Percentiles rank a stretch among this genome's conserved stretches.
phyloP scores from a whole-genome alignment of 1,140 invertebrate genomes.

The Asobara japonica region DNA sequence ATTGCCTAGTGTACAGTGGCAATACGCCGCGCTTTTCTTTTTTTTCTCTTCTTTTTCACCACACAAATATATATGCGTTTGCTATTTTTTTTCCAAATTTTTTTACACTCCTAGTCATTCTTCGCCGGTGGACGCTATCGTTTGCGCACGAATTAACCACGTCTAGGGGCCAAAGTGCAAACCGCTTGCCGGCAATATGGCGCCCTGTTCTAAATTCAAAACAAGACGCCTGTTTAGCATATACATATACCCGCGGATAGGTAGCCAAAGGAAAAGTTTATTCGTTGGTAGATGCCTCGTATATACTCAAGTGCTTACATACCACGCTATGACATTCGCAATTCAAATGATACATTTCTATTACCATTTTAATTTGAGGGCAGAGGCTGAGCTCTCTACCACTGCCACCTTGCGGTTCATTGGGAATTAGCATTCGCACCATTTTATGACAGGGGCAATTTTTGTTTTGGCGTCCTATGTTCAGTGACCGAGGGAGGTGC shows the following conservation, averaged over 20 bases:
- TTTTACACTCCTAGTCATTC: neutral
- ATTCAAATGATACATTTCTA: constrained; percentile 68
- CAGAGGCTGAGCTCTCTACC: neutral
- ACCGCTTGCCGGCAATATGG: constrained; percentile 22
- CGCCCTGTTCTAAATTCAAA: constrained; percentile 33
- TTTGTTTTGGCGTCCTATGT: too few species aligned
- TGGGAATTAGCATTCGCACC: neutral
- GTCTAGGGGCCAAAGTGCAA: constrained; percentile 21
- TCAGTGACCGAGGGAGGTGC: too few species aligned
- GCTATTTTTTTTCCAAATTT: neutral
- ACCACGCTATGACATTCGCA: constrained; percentile 66
- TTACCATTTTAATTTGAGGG: constrained; percentile 58
- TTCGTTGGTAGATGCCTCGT: neutral
- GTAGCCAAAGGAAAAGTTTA: neutral
- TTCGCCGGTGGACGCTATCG: neutral
- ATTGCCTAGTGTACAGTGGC: constrained; percentile 1
- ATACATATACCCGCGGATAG: constrained; percentile 16
- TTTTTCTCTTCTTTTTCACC: too few species aligned
- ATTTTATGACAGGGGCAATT: neutral
- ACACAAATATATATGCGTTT: neutral
- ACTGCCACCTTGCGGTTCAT: neutral
- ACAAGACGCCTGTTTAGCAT: constrained; percentile 30
- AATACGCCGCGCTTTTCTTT: too few species aligned
- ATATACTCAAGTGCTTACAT: neutral
- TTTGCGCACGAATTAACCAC: constrained; percentile 16